Base-by-base conservation (phyloP, 2,113 vertebrate species). In the Hymenochirus boettgeri region DNA sequence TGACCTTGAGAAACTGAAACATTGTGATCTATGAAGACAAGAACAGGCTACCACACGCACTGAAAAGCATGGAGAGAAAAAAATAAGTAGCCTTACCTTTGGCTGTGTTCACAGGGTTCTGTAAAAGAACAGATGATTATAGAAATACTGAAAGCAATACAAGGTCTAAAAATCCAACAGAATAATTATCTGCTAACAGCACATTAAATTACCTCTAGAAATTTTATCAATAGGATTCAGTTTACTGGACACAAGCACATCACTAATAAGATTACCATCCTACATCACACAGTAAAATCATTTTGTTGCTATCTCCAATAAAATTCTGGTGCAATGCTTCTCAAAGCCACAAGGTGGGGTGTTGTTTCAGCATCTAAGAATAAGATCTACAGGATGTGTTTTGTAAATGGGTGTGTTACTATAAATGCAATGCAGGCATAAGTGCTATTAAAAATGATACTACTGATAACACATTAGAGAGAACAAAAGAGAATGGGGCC, bases 31-130 rank as follows among this genome's bases (percentile, higher is more conserved):
- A 31, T 62, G 59, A 52, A 63, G 63, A 26, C 29, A 46, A 25
- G 39, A 51, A 7, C 24, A 13, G 10, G 21, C 1, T 1, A 48
- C 2, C 19, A 15, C 25, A 25, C n/a, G 31, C 7, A 33, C 1
- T 47, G 47, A 22, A 51, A 31, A 62, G 29, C 22, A 45, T 6
- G n/a, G 39, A n/a, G 53, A 23, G 4, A 2, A 26, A 25, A 21
- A 0, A 7, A 33, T 37, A 57, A 17, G 11, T 12, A 53, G 45
- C 70, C 87, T 57, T 87, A 91, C 89, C 87, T 80, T 80, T 84
- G 53, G 74, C 79, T 1, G 81, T 71, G 75, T 82, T 81, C 71
- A 79, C 60, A 0, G 80, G 76, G 35, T 78, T 81, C 89, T 91
- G 84, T 54, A 85, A 83, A 55, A 79, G 22, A 85, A 75, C 73